Base-by-base conservation (phyloP, 2,113 vertebrate species). In the Calidris pugnax region DNA sequence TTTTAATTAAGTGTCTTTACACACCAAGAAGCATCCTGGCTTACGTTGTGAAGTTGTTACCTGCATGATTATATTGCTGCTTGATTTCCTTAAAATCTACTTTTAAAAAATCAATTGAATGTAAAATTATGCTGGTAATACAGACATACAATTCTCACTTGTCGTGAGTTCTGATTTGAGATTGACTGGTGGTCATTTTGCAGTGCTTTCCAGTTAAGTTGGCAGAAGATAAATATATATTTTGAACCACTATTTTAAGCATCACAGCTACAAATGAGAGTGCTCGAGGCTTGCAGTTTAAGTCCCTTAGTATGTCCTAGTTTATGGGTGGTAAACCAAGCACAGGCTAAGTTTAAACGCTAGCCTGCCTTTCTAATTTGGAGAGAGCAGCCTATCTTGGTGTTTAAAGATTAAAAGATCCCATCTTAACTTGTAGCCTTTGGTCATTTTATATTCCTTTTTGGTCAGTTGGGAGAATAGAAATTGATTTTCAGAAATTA, bases 1-100 rank as follows among this genome's bases (percentile, higher is more conserved):
- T 92, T 95, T 95, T 94, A 96, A 94, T 91, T 96, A 64, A 90
- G 22, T 51, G 23, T 68, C 84, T 97, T 82, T 97, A 75, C 73
- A 84, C 55, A 63, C n/a, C 51, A 80, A 59, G 51, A 95, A 93
- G 63, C 68, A 90, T 95, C 71, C 67, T 91, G 92, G 47, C 64
- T 94, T 91, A 89, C 0, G 1, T 27, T 74, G 51, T 74, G 62
- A 96, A 94, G 67, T 62, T 85, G 48, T 77, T 87, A 91, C 73
- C 83, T 90, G 80, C 59, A 32, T 78, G 35, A 55, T 85, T 87
- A 41, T 76, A 84, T 67, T 88, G 45, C 75, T 62, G 62, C 74
- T 92, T 69, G n/a, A 66, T 94, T 92, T 88, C 93, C 95, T 41
- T 64, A 85, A 95, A 92, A 89, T 86, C 68, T 87, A 13, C 80